A percentile compares a stretch with the other conserved stretches of the same genome.
phyloP scores from a whole-genome alignment of 2,888 invertebrate genomes.

The Drosophila tripunctata region DNA sequence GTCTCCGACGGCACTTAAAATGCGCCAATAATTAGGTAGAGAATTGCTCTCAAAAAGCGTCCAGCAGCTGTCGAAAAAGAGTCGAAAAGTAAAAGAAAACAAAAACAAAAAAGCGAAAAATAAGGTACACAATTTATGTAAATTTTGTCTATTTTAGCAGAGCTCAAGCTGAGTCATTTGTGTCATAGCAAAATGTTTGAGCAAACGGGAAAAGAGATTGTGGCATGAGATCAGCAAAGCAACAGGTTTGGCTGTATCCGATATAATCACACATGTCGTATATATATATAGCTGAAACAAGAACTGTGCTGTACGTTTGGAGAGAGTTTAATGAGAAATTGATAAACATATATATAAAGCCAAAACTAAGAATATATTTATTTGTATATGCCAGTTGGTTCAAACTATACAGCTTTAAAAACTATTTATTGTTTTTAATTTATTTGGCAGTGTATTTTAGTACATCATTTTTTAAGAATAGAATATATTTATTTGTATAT shows the following conservation, averaged over 20 bases:
- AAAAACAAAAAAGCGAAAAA: background rate
- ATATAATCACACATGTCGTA: constrained; percentile 7
- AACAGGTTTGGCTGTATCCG: constrained; percentile 42
- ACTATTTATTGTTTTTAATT: background rate
- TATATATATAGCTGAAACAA: background rate
- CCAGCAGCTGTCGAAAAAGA: constrained; percentile 27
- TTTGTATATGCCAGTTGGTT: background rate
- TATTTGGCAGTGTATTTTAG: background rate
- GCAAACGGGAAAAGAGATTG: constrained; percentile 41
- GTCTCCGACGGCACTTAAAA: constrained; percentile 54
- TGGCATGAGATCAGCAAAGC: constrained; percentile 51
- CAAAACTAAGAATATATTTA: no score
- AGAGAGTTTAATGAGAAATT: no score
- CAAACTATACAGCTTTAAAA: background rate
- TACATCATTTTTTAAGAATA: constrained; percentile 3
- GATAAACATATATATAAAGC: no score
- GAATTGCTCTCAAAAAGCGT: constrained; percentile 33
- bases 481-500: background rate
- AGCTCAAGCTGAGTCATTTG: constrained; percentile 45
- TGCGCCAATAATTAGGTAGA: constrained; percentile 72
- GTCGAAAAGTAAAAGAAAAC: constrained; percentile 2
- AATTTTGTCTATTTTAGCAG: constrained; percentile 40
- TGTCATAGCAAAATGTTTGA: constrained; percentile 45
- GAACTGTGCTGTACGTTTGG: no score
- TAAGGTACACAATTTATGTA: constrained; percentile 45